Percentiles rank a stretch among this genome's conserved stretches.
Conservation (phyloP, 2,888 invertebrate species). For the Tinea semifulvella region DNA sequence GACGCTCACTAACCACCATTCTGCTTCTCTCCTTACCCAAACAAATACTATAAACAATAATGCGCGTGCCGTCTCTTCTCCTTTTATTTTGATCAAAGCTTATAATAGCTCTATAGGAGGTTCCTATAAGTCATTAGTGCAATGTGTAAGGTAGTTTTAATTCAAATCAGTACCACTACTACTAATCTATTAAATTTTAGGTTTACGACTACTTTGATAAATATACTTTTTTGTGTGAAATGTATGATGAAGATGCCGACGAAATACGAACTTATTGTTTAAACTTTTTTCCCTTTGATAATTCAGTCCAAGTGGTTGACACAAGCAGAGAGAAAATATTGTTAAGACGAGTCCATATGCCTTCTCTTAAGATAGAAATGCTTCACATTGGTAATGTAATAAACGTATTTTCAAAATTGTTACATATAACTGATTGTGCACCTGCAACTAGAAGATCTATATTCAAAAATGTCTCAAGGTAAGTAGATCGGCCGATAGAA, state of each 20-base stretch:
- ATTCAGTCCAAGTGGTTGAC: slow-evolving; percentile 81
- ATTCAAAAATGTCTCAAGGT: slow-evolving; percentile 72
- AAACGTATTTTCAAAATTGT: slow-evolving; percentile 76
- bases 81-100: no score
- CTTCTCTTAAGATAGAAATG: slow-evolving; percentile 69
- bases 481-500: no score
- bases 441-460: slow-evolving; percentile 72
- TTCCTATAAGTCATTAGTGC: no score
- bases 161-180: no score
- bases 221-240: slow-evolving; percentile 77
- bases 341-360: slow-evolving; percentile 71
- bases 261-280: slow-evolving; percentile 75
- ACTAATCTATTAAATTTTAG: slow-evolving; percentile 27
- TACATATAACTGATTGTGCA: slow-evolving; percentile 75
- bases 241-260: slow-evolving; percentile 83
- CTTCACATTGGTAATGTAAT: slow-evolving; percentile 79
- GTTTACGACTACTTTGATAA: slow-evolving; percentile 63
- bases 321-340: slow-evolving; percentile 66
- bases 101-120: no score
- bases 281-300: slow-evolving; percentile 79
- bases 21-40: no score
- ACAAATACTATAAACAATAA: no score
- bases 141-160: no score
- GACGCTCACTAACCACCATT: no score
- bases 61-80: no score